phyloP scores from a whole-genome alignment of 2,888 invertebrate species.

The Schrankia costaestrigalis region DNA sequence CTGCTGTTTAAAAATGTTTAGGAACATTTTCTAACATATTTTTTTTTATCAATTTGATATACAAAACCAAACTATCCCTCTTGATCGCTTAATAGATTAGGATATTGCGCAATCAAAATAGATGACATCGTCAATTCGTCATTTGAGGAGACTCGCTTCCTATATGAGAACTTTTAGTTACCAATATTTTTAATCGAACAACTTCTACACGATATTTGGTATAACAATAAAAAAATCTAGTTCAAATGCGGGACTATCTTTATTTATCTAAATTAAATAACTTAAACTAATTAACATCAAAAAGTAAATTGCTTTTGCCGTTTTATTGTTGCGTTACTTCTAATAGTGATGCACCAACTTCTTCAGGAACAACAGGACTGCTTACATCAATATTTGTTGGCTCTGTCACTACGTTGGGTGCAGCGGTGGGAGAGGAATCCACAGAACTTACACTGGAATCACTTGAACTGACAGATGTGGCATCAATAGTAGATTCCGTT shows the following conservation, averaged over 20 bases:
- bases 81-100: no score
- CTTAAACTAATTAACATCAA: constrained; percentile 16
- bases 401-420: constrained; percentile 9
- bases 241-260: constrained; percentile 21
- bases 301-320: constrained; percentile 9
- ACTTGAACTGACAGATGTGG: neutral
- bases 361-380: constrained; percentile 24
- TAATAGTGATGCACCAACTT: constrained; percentile 56
- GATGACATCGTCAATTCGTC: no score
- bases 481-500: neutral
- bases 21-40: no score
- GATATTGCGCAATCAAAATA: no score
- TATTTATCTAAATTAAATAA: constrained; percentile 25
- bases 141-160: no score
- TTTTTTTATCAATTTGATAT: no score
- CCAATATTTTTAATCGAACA: no score
- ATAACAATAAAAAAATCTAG: constrained; percentile 18
- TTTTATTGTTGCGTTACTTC: constrained; percentile 46
- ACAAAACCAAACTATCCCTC: no score
- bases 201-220: no score
- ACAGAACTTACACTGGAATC: neutral
- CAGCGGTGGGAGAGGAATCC: neutral
- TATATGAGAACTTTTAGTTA: no score
- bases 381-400: constrained; percentile 4
- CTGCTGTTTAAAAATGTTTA: no score